Conservation (phyloP, 2,797 vertebrate species). For the Scyliorhinus canicula region DNA sequence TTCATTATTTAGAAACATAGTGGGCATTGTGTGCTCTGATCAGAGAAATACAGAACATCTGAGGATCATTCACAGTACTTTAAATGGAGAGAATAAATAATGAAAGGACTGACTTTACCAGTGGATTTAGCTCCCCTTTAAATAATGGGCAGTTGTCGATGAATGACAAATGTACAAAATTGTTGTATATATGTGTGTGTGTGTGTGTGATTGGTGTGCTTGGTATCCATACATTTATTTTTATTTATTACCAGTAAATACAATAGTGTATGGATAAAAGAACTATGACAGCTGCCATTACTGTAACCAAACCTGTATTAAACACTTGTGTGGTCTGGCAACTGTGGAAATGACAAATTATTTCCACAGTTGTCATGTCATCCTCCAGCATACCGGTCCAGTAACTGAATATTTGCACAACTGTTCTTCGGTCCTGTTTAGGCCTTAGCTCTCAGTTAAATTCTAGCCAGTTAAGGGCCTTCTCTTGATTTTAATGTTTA, state of each 20-base stretch:
- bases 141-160: constrained; percentile 28
- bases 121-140: constrained; percentile 30
- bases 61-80: background rate
- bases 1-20: background rate
- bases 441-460: background rate
- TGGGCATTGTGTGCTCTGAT: constrained; percentile 31
- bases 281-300: constrained; percentile 18
- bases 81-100: constrained; percentile 12
- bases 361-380: constrained; percentile 29
- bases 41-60: background rate
- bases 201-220: constrained; percentile 14
- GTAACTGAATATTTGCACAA: background rate
- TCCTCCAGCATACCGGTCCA: constrained; percentile 7
- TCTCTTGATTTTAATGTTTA: background rate
- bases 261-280: constrained; percentile 30
- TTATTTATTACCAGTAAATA: constrained; percentile 23
- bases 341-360: constrained; percentile 15
- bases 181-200: background rate
- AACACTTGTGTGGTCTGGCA: constrained; percentile 20
- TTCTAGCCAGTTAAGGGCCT: background rate
- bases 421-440: background rate
- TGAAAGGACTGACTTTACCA: constrained; percentile 27
- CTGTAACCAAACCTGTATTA: constrained; percentile 29
- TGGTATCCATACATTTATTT: constrained; percentile 31
- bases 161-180: constrained; percentile 1